These are phyloP conservation scores for Geothlypis trichas DNA, from an alignment of 2,113 vertebrate species.

Conservation along the genomic window DNA sequence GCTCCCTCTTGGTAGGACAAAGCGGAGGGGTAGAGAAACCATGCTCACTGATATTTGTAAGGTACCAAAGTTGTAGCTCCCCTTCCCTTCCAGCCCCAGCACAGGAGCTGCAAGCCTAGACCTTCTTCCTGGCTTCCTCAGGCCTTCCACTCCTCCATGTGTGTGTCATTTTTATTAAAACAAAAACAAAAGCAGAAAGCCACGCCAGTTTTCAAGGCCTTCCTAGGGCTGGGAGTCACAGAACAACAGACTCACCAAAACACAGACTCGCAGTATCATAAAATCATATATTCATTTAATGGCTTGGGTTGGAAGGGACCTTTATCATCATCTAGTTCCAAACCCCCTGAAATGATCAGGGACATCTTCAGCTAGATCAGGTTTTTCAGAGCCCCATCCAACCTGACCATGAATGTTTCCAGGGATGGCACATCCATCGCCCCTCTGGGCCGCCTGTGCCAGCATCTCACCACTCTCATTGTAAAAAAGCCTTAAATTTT, in stretches of 20 bases:
- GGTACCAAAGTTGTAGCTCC: not conserved
- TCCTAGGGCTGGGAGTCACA: not conserved
- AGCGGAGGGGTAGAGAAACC: not conserved
- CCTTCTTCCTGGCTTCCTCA: not conserved
- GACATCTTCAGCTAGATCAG: not conserved
- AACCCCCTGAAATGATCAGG: not conserved
- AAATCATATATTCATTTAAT: not conserved
- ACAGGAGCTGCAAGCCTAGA: not conserved
- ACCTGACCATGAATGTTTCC: not conserved
- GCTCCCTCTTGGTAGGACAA: not conserved
- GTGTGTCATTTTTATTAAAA: not conserved
- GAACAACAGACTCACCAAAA: not conserved
- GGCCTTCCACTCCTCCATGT: not conserved
- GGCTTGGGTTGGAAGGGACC: not conserved
- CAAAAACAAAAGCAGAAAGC: not conserved
- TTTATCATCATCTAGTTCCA: not conserved
- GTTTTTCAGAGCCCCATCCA: not conserved
- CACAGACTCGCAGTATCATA: not conserved
- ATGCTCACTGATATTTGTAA: not conserved
- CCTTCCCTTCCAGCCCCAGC: not conserved
- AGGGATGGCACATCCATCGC: not conserved
- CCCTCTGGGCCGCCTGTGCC: not conserved
- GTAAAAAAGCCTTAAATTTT: not conserved
- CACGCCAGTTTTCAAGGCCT: not conserved
- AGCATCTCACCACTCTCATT: too few relatives aligned